Conservation (phyloP, 1,140 invertebrate species). For the Diorhabda sublineata region DNA sequence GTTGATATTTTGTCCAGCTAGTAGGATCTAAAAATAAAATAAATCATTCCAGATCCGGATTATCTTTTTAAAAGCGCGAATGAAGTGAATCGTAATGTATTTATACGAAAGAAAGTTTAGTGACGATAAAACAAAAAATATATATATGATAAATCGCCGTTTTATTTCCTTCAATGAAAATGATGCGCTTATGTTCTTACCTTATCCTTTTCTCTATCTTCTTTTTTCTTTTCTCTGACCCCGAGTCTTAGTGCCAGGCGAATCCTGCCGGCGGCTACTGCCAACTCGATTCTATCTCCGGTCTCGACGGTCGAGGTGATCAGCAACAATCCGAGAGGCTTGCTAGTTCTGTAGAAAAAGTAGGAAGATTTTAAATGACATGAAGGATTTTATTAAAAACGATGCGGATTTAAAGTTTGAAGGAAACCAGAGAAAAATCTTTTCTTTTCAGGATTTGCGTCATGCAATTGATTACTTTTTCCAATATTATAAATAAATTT, state of each 20-base stretch:
- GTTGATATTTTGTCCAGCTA: slow-evolving; percentile 76
- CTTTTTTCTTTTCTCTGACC: slow-evolving; percentile 72
- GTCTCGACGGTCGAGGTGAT: slow-evolving; percentile 72
- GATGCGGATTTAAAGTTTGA: not conserved
- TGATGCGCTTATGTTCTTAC: slow-evolving; percentile 22
- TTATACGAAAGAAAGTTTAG: too few relatives aligned
- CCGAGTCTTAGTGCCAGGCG: slow-evolving; percentile 77
- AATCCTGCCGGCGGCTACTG: slow-evolving; percentile 74
- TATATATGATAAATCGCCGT: too few relatives aligned
- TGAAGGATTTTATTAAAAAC: not conserved
- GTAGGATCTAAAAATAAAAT: slow-evolving; percentile 62
- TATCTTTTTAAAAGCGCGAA: too few relatives aligned
- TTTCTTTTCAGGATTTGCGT: not conserved
- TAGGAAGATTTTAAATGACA: not conserved
- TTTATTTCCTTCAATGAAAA: too few relatives aligned
- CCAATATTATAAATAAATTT: too few relatives aligned
- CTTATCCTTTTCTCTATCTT: slow-evolving; percentile 64
- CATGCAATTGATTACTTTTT: too few relatives aligned
- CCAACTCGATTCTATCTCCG: slow-evolving; percentile 76
- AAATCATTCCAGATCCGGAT: not conserved
- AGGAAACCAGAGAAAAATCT: not conserved
- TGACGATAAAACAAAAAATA: too few relatives aligned
- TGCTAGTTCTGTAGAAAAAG: slow-evolving; percentile 54
- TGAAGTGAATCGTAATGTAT: too few relatives aligned
- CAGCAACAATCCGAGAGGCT: slow-evolving; percentile 68